Base-by-base conservation (phyloP, 2,888 invertebrate genomes). In the Eupithecia pulchellata region DNA sequence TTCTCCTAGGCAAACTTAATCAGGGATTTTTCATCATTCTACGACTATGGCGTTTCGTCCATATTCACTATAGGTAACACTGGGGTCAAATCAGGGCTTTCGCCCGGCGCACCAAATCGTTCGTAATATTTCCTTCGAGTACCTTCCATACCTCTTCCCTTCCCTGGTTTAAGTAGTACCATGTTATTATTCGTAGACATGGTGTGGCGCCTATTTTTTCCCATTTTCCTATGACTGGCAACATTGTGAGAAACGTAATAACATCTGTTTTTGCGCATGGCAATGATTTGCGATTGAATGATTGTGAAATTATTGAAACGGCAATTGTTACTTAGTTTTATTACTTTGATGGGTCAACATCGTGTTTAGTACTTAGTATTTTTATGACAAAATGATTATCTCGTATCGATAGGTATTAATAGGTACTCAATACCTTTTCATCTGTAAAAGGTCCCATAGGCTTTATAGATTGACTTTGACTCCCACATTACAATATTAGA, bases 181-280 rank as follows among this genome's bases (percentile, higher is more conserved):
- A 32, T 20, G 20, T 69, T 64, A 69, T 52, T 69, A 69, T 72
- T 64, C 72, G 66, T 64, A 72, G 69, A 66, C 66, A 25, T 25
- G 36, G 66, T 66, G 72, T 73, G 75, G 75, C 75, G 75, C 75
- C 75, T 58, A 32, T 63, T 75, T 73, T 75, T 71, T 67, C 27
- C 39, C 11, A 34, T 65, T 55, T 74, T 71, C 66, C 71, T 64
- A 72, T 69, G 64, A 72, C 60, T 73, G 65, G 34, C 57, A 69
- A 39, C 67, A 52, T 75, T 72, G 75, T 71, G 66, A 66, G 72
- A 68, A 72, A 55, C 39, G 27, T 64, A 57, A 57, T 34, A 60
- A 64, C 57, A 25, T 47, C 4, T n/a, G 42, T 71, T 71, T 71
- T 71, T 71, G 17, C 55, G 20, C 14, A 29, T 64, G 30, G 52